A percentile compares a stretch with the other conserved stretches of the same genome.
Evolutionary conservation across 2,113 vertebrate genomes (phyloP).

Genomic region (Procavia capensis): DNA sequence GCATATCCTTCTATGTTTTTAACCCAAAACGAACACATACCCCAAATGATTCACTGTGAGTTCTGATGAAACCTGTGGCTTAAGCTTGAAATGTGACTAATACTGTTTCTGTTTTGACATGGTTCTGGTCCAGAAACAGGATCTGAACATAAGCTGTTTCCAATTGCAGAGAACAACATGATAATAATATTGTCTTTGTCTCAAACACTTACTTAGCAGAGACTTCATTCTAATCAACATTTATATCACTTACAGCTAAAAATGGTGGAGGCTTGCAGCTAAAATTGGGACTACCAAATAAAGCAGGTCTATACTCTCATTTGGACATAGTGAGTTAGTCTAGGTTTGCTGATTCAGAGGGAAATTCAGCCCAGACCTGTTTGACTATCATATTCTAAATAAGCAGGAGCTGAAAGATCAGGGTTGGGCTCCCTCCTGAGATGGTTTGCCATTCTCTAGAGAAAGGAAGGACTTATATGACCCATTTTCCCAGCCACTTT

Average conservation of each 20-base stretch:
- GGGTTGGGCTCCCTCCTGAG: neutral
- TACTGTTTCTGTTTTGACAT: conserved; percentile 1
- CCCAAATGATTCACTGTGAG: neutral
- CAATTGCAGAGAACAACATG: neutral
- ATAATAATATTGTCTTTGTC: neutral
- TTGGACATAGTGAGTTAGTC: neutral
- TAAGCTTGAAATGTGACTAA: neutral
- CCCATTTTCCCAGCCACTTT: neutral
- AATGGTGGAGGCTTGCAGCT: neutral
- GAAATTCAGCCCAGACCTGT: neutral
- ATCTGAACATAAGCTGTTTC: neutral
- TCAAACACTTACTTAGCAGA: neutral
- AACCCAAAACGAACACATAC: neutral
- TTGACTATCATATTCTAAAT: neutral
- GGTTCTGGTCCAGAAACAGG: neutral
- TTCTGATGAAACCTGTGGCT: neutral
- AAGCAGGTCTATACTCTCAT: neutral
- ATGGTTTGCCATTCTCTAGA: neutral
- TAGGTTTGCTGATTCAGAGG: neutral
- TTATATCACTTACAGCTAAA: neutral
- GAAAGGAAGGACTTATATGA: neutral
- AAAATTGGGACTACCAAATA: neutral
- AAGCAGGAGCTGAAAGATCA: neutral
- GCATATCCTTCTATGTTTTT: neutral
- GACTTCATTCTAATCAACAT: neutral